Conservation (phyloP, 2,113 vertebrate species). For the Tringa solitaria region DNA sequence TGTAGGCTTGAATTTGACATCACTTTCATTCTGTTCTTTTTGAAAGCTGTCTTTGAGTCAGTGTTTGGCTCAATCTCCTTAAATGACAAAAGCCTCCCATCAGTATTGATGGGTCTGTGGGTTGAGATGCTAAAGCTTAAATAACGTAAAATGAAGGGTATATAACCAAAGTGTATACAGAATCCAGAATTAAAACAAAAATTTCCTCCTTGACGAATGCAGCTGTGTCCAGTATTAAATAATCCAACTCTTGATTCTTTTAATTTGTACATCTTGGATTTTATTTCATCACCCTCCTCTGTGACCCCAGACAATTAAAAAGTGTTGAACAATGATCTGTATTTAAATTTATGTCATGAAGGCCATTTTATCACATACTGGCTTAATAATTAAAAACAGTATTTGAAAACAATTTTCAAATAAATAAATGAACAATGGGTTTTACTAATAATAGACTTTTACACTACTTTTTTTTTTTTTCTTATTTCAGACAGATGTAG, state of each 20-base stretch:
- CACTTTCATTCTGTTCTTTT: slow-evolving; percentile 72
- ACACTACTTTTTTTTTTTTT: background rate
- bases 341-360: background rate
- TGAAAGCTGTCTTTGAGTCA: slow-evolving; percentile 71
- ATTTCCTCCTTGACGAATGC: background rate
- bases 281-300: background rate
- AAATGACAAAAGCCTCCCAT: slow-evolving; percentile 67
- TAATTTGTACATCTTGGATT: background rate
- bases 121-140: slow-evolving; percentile 21
- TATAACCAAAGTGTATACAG: background rate
- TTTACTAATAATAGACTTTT: background rate
- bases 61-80: slow-evolving; percentile 45
- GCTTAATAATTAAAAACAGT: background rate
- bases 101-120: slow-evolving; percentile 51
- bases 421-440: background rate
- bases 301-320: background rate
- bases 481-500: background rate
- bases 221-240: background rate
- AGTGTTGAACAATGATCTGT: background rate
- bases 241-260: background rate
- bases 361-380: background rate
- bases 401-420: background rate
- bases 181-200: background rate
- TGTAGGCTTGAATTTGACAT: slow-evolving; percentile 70
- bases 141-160: background rate